Evolutionary conservation across 2,888 invertebrate genomes (phyloP), one percentile per base, ranked within the genome.

Genomic region (Drosophila tanythrix): DNA sequence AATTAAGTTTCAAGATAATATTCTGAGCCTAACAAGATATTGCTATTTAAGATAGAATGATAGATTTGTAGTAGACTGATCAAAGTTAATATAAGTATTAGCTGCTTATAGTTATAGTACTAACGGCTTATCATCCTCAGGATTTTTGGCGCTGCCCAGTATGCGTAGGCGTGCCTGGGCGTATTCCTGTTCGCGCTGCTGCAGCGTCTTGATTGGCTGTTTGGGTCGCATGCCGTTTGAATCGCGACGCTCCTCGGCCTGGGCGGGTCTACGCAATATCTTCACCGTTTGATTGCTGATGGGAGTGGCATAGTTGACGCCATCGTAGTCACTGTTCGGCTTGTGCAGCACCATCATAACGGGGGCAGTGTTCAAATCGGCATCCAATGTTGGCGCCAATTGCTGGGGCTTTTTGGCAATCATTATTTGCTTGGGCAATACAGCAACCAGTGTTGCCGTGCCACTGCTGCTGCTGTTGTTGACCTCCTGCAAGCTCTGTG

Each of bases 141-240:
- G 96, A 92, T 96, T 96, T 84, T 95, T 95, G 62, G 97, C 97
- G 92, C 97, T 96, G 21, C 98, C 98, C 83, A 98, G 94, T 93
- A 99, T 98, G 91, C 98, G 94, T 79, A 97, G 94, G 81, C 98
- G 95, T 27, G 98, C 98, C 92, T 98, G 97, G 18, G 98, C 98
- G 92, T 99, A 99, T 91, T 98, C 98, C 91, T 97, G 97, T 93
- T 98, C 98, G 86, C 98, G 95, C 95, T 99, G 97, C 93, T 97
- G 96, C 53, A 97, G 93, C 52, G 97, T 96, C 93, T 97, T 97
- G 68, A 97, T 96, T 48, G 97, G 97, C 82, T 96, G 96, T 83
- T 94, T 94, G 55, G 95, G 95, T 84, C 96, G 96, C 56, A 94
- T 93, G 15, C 82, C 87, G 85, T 96, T 96, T 46, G 95, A 95